Percentiles rank a stretch among this genome's conserved stretches.
phyloP scores from a whole-genome alignment of 2,113 vertebrate genomes.

The Paramisgurnus dabryanus region DNA sequence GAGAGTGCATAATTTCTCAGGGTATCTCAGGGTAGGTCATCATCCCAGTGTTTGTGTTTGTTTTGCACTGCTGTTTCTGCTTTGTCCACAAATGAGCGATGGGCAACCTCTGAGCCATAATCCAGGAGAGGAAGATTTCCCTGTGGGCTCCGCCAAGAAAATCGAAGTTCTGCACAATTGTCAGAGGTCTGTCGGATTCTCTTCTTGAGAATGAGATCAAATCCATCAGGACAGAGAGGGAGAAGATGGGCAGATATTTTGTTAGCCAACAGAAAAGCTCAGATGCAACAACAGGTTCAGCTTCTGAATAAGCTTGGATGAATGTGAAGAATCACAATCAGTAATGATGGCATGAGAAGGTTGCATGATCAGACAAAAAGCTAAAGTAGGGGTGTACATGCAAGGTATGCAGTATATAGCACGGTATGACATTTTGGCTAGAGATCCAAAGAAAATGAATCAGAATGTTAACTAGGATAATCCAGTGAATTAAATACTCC shows the following conservation, averaged over 20 bases:
- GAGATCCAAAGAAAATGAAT: too few species aligned
- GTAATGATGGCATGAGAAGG: background rate
- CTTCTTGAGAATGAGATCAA: slow-evolving; percentile 11
- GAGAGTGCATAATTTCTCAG: slow-evolving; percentile 18
- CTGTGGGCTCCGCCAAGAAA: slow-evolving; percentile 28
- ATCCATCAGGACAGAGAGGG: background rate
- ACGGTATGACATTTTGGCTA: too few species aligned
- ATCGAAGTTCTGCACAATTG: slow-evolving; percentile 32
- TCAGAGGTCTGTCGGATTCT: slow-evolving; percentile 22
- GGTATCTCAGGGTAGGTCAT: slow-evolving; percentile 2
- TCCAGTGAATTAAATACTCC: too few species aligned
- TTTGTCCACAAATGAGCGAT: slow-evolving; percentile 32
- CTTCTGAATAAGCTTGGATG: background rate
- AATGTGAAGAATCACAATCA: slow-evolving; percentile 12
- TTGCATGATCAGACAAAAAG: background rate
- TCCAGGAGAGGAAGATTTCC: slow-evolving; percentile 48
- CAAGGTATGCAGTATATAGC: too few species aligned
- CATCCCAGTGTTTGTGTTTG: slow-evolving; percentile 31
- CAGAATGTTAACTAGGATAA: too few species aligned
- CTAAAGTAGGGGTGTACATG: background rate
- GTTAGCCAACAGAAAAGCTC: background rate
- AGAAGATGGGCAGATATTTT: background rate
- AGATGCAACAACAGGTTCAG: background rate
- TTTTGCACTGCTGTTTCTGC: slow-evolving; percentile 22
- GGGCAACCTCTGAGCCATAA: slow-evolving; percentile 24